Evolutionary conservation across 2,113 vertebrate species (phyloP).

Genomic region (Pteropus alecto): DNA sequence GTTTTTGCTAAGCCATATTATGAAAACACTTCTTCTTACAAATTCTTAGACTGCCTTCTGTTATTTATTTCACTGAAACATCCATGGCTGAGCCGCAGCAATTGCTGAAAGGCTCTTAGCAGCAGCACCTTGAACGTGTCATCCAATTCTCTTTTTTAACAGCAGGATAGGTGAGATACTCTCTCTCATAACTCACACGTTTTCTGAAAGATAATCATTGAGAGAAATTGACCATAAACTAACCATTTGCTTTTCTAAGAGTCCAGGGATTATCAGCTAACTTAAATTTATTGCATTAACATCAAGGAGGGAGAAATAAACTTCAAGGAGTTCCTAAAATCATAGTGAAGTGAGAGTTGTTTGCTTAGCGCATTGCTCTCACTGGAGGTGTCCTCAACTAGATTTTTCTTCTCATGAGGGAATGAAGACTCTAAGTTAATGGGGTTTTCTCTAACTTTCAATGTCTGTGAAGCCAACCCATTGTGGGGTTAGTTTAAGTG

Average conservation of each 20-base stretch:
- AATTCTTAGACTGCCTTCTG: constrained; percentile 71
- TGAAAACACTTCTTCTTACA: constrained; percentile 76
- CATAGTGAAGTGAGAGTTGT: not conserved
- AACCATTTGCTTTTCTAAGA: constrained; percentile 73
- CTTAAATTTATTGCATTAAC: constrained; percentile 58
- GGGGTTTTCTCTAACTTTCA: not conserved
- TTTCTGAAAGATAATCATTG: constrained; percentile 77
- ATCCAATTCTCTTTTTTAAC: constrained; percentile 70
- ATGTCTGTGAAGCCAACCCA: not conserved
- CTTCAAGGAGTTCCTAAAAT: constrained; percentile 40
- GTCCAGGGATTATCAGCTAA: constrained; percentile 69
- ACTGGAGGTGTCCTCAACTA: not conserved
- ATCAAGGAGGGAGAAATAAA: constrained; percentile 60
- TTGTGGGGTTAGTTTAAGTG: not conserved
- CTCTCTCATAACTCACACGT: constrained; percentile 71
- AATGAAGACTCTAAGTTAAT: not conserved
- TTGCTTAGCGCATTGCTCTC: not conserved
- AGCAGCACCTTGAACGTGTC: constrained; percentile 73
- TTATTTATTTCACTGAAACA: constrained; percentile 76
- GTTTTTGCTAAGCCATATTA: constrained; percentile 70
- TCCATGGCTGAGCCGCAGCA: constrained; percentile 52
- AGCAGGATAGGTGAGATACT: constrained; percentile 68
- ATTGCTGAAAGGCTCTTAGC: constrained; percentile 68
- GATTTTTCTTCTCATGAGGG: not conserved
- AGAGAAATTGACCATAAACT: constrained; percentile 71